Evolutionary conservation across 2,888 invertebrate species (phyloP).

Genomic region (Hoplodrina ambigua): DNA sequence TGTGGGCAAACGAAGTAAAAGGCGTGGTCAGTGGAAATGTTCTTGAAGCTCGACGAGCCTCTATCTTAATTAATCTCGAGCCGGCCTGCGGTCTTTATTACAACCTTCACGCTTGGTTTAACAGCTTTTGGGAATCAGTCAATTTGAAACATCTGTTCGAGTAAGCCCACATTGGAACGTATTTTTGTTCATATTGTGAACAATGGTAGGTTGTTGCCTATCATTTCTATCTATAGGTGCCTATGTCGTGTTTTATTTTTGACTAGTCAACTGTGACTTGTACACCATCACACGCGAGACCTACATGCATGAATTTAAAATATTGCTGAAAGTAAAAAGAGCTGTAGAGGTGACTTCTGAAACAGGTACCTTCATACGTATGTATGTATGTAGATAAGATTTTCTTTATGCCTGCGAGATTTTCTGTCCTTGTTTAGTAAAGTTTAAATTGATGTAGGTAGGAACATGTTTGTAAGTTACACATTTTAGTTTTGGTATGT

Average conservation of each 20-base stretch:
- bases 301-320: constrained; percentile 53
- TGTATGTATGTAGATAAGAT: constrained; percentile 35
- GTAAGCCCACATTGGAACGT: constrained; percentile 59
- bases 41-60: constrained; percentile 73
- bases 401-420: constrained; percentile 9
- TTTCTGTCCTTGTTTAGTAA: constrained; percentile 22
- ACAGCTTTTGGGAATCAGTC: constrained; percentile 81
- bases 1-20: constrained; percentile 70
- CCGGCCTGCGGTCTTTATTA: constrained; percentile 81
- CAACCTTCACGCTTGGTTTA: constrained; percentile 82
- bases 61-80: constrained; percentile 85
- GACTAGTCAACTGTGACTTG: constrained; percentile 42
- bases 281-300: constrained; percentile 46
- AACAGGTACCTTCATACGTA: constrained; percentile 19
- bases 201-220: constrained; percentile 41
- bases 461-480: constrained; percentile 8
- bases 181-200: constrained; percentile 61
- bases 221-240: constrained; percentile 23
- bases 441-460: constrained; percentile 3
- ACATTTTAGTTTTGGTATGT: neutral
- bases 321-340: constrained; percentile 33
- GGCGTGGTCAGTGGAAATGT: constrained; percentile 77
- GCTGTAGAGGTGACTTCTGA: constrained; percentile 21
- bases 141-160: constrained; percentile 77
- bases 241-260: constrained; percentile 47